phyloP scores from a whole-genome alignment of 1,140 invertebrate genomes.

The Scaptomyza graminum region DNA sequence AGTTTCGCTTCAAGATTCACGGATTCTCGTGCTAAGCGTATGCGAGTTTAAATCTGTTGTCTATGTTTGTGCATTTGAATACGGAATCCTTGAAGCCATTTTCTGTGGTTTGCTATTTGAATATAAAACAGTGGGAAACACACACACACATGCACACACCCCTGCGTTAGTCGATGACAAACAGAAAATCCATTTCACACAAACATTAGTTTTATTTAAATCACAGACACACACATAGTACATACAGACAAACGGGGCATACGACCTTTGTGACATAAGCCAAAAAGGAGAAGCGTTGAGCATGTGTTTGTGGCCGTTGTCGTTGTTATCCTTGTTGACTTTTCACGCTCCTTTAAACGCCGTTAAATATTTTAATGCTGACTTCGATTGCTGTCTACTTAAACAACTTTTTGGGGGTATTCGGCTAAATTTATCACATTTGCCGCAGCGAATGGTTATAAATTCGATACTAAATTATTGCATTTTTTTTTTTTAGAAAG shows the following conservation, averaged over 20 bases:
- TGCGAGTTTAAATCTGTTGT: slow-evolving; percentile 74
- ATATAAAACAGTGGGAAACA: slow-evolving; percentile 75
- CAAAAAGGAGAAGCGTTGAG: slow-evolving; percentile 18
- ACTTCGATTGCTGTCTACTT: slow-evolving; percentile 20
- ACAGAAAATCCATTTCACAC: slow-evolving; percentile 82
- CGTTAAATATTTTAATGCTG: slow-evolving; percentile 58
- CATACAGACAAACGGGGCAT: slow-evolving; percentile 34
- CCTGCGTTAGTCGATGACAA: slow-evolving; percentile 64
- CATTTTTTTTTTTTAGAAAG: neutral
- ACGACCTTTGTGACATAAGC: slow-evolving; percentile 49
- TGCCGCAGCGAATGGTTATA: slow-evolving; percentile 34
- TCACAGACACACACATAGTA: slow-evolving; percentile 49
- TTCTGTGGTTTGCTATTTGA: slow-evolving; percentile 66
- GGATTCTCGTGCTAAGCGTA: slow-evolving; percentile 72
- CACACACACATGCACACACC: slow-evolving; percentile 13
- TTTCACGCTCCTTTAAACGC: slow-evolving; percentile 82
- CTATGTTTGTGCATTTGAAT: slow-evolving; percentile 63
- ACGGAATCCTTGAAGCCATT: slow-evolving; percentile 60
- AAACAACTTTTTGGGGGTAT: slow-evolving; percentile 7
- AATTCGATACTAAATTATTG: slow-evolving; percentile 38
- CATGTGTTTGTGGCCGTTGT: slow-evolving; percentile 53
- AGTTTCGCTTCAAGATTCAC: slow-evolving; percentile 57
- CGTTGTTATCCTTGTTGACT: slow-evolving; percentile 75
- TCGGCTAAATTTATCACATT: slow-evolving; percentile 56
- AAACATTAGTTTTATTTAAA: slow-evolving; percentile 82